Percentiles rank a stretch among this genome's conserved stretches.
Conservation (phyloP, 2,113 vertebrate species). For the Vanacampus margaritifer region DNA sequence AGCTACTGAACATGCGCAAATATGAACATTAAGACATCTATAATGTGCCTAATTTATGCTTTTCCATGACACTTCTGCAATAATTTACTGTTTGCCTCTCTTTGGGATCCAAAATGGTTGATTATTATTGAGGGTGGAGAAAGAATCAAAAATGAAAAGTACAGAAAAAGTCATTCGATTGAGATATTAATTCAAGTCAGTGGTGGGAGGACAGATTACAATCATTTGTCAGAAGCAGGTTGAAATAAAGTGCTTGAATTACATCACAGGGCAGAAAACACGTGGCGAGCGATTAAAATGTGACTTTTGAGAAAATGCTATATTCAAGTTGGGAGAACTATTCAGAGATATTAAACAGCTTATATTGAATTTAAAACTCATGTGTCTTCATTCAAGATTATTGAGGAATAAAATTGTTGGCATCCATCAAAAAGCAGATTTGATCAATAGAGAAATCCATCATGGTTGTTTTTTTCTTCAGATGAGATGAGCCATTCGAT, state of each 20-base stretch:
- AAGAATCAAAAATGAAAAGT: slow-evolving; percentile 23
- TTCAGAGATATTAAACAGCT: slow-evolving; percentile 25
- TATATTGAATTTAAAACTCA: slow-evolving; percentile 28
- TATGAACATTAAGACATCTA: no score
- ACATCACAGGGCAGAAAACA: slow-evolving; percentile 32
- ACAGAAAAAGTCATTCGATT: slow-evolving; percentile 23
- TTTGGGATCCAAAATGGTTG: neutral
- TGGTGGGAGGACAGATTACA: slow-evolving; percentile 32
- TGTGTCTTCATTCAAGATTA: slow-evolving; percentile 28
- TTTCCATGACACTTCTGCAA: no score
- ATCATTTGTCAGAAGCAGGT: slow-evolving; percentile 46
- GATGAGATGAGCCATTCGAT: slow-evolving; percentile 20
- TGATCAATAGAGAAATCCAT: slow-evolving; percentile 39
- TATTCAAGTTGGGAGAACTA: slow-evolving; percentile 13
- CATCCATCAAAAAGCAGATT: slow-evolving; percentile 41
- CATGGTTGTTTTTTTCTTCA: slow-evolving; percentile 24
- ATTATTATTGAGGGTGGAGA: neutral
- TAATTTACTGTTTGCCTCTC: no score
- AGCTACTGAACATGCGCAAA: no score
- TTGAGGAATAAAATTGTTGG: slow-evolving; percentile 38
- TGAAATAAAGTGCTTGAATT: slow-evolving; percentile 31
- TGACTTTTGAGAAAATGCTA: slow-evolving; percentile 15
- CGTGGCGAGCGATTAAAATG: slow-evolving; percentile 28
- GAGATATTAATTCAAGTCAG: slow-evolving; percentile 36
- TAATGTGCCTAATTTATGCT: no score